phyloP scores from a whole-genome alignment of 2,888 invertebrate genomes.

The Sipha maydis region DNA sequence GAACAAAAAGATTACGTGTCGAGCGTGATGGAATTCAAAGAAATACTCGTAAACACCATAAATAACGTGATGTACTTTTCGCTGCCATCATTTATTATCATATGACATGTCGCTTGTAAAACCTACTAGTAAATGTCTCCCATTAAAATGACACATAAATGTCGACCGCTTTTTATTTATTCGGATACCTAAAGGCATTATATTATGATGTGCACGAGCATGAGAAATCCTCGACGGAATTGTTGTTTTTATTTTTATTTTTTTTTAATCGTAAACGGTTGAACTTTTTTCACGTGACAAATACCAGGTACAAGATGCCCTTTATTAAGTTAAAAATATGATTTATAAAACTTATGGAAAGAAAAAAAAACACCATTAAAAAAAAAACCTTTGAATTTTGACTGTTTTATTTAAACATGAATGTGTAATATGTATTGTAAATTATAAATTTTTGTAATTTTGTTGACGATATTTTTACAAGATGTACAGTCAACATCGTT shows the following conservation, averaged over 20 bases:
- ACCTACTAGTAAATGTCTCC: slow-evolving; percentile 40
- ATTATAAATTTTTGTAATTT: not conserved
- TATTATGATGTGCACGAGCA: slow-evolving; percentile 18
- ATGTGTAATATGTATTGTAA: not conserved
- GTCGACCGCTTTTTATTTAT: slow-evolving; percentile 45
- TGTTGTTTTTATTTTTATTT: not conserved
- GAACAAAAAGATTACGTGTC: slow-evolving; percentile 26
- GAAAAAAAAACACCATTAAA: not conserved
- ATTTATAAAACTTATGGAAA: slow-evolving; percentile 12
- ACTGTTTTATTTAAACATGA: not conserved
- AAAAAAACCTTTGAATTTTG: not conserved
- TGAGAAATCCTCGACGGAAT: slow-evolving; percentile 14
- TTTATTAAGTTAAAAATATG: slow-evolving; percentile 21
- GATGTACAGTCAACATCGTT: not conserved
- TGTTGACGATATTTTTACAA: not conserved
- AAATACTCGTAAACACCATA: not conserved
- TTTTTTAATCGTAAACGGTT: slow-evolving; percentile 49
- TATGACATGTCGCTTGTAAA: slow-evolving; percentile 41
- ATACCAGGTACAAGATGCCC: slow-evolving; percentile 17
- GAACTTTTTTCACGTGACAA: slow-evolving; percentile 45
- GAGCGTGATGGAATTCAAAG: slow-evolving; percentile 34
- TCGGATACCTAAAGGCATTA: slow-evolving; percentile 4
- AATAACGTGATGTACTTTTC: slow-evolving; percentile 16
- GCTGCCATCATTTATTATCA: not conserved
- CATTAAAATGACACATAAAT: slow-evolving; percentile 53